Percentiles rank a stretch among this genome's conserved stretches.
Conservation (phyloP, 2,888 invertebrate genomes). For the Eurois occulta region DNA sequence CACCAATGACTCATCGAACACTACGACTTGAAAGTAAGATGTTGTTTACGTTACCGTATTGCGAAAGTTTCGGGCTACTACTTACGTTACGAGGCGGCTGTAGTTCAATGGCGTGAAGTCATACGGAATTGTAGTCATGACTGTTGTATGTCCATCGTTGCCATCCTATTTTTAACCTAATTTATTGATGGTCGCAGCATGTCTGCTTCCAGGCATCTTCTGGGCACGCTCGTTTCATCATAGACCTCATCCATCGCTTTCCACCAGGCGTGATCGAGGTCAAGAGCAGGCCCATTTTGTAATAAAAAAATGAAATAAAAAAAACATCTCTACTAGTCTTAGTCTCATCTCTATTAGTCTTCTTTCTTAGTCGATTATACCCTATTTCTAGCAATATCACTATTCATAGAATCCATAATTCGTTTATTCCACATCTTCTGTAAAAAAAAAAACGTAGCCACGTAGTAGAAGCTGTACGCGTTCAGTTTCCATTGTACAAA, state of each 20-base stretch:
- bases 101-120: slow-evolving; percentile 2
- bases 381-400: neutral
- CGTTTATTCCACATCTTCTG: too few relatives aligned
- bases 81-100: neutral
- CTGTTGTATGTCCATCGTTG: neutral
- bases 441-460: neutral
- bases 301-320: too few relatives aligned
- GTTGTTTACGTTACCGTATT: slow-evolving; percentile 42
- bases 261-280: too few relatives aligned
- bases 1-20: slow-evolving; percentile 34
- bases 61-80: slow-evolving; percentile 31
- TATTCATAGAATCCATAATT: neutral
- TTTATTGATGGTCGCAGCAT: neutral
- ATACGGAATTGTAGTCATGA: neutral
- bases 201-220: too few relatives aligned
- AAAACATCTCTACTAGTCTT: too few relatives aligned
- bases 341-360: too few relatives aligned
- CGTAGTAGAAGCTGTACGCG: neutral
- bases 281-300: too few relatives aligned
- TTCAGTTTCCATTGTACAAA: neutral
- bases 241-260: too few relatives aligned
- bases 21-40: slow-evolving; percentile 35
- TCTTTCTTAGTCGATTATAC: too few relatives aligned
- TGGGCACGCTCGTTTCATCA: too few relatives aligned
- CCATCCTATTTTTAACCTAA: neutral